Conservation (phyloP, 1,140 invertebrate genomes). For the Eciton burchellii region DNA sequence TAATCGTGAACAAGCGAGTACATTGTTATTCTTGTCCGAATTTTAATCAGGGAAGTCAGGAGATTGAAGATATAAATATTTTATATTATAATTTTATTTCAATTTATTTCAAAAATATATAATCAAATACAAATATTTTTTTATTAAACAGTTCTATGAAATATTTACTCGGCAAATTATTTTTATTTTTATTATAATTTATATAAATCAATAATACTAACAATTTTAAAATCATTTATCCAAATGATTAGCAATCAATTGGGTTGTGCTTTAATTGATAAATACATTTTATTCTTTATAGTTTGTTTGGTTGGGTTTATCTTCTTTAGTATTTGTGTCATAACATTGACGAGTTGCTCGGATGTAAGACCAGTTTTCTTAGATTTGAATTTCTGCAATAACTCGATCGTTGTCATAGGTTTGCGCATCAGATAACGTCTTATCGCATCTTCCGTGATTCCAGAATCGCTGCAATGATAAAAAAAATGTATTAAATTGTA, state of each 20-base stretch:
- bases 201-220: too few relatives aligned
- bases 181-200: too few relatives aligned
- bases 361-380: slow-evolving; percentile 96
- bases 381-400: slow-evolving; percentile 97
- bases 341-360: slow-evolving; percentile 95
- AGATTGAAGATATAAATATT: neutral
- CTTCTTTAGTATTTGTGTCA: slow-evolving; percentile 97
- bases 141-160: too few relatives aligned
- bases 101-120: too few relatives aligned
- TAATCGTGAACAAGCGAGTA: slow-evolving; percentile 7
- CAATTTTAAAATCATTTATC: too few relatives aligned
- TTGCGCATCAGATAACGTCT: slow-evolving; percentile 96
- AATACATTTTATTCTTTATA: slow-evolving; percentile 97
- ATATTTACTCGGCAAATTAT: too few relatives aligned
- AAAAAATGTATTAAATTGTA: slow-evolving; percentile 50
- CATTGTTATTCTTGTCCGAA: neutral
- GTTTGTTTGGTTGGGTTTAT: slow-evolving; percentile 97
- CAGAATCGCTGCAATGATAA: slow-evolving; percentile 89
- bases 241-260: slow-evolving; percentile 54
- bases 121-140: neutral
- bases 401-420: slow-evolving; percentile 97
- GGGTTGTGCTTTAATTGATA: slow-evolving; percentile 91
- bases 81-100: too few relatives aligned
- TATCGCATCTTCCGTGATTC: slow-evolving; percentile 97
- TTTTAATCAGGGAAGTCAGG: neutral